Conservation (phyloP, 2,797 vertebrate genomes). For the Leuciscus waleckii region DNA sequence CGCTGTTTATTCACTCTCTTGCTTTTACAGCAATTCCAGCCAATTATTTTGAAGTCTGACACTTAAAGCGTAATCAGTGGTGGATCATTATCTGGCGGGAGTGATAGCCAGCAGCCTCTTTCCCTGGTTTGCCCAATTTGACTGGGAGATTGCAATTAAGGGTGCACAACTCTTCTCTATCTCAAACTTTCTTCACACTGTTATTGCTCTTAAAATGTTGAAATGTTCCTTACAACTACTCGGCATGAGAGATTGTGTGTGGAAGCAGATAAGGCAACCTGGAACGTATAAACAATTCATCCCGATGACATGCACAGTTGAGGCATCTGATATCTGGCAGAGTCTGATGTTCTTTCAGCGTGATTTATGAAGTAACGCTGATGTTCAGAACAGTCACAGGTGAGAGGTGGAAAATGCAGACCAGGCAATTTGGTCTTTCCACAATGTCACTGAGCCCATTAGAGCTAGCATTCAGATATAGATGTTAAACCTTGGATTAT, state of each 20-base stretch:
- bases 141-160: constrained; percentile 55
- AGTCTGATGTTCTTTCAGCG: constrained; percentile 14
- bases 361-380: constrained; percentile 47
- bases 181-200: constrained; percentile 39
- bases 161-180: constrained; percentile 32
- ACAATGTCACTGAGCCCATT: constrained; percentile 60
- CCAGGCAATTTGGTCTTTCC: constrained; percentile 49
- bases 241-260: constrained; percentile 26
- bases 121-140: constrained; percentile 50
- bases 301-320: constrained; percentile 3
- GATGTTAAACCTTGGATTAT: constrained; percentile 68
- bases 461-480: constrained; percentile 60
- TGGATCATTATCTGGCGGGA: constrained; percentile 56
- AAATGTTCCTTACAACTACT: constrained; percentile 29
- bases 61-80: constrained; percentile 59
- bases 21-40: constrained; percentile 60
- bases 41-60: constrained; percentile 66
- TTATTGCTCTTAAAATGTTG: constrained; percentile 52
- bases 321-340: constrained; percentile 40
- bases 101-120: constrained; percentile 50
- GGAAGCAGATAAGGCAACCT: constrained; percentile 23
- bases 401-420: constrained; percentile 18
- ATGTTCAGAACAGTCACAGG: constrained; percentile 47
- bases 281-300: constrained; percentile 10
- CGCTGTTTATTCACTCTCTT: constrained; percentile 57